Percentiles rank a stretch among this genome's conserved stretches.
Evolutionary conservation across 2,113 vertebrate genomes (phyloP).

Genomic region (Bambusicola thoracicus): DNA sequence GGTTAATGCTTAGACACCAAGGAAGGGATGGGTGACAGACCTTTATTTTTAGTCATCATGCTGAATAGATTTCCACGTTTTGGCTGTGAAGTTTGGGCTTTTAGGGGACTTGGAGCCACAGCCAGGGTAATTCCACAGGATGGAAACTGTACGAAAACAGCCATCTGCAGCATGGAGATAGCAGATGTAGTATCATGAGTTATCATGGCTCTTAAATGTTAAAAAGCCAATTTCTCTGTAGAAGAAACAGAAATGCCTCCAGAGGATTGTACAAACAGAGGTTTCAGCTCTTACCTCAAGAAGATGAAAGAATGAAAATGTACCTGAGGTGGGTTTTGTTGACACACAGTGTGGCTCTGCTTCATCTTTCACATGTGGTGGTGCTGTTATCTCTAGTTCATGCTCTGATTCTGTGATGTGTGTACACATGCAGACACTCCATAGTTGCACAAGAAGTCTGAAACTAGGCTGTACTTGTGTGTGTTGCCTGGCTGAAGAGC

Average conservation of each 20-base stretch:
- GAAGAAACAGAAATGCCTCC: not conserved
- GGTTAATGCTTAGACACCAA: not conserved
- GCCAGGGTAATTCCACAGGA: not conserved
- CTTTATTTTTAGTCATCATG: not conserved
- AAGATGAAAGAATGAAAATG: not conserved
- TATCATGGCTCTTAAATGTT: not conserved
- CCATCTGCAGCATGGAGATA: not conserved
- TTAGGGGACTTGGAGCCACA: not conserved
- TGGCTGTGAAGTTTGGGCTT: not conserved
- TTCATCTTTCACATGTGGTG: not conserved
- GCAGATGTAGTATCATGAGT: not conserved
- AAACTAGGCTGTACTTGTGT: not conserved
- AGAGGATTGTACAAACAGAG: not conserved
- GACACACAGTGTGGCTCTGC: accelerated
- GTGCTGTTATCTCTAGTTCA: not conserved
- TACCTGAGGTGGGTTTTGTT: not conserved
- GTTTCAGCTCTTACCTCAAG: not conserved
- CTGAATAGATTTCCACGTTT: not conserved
- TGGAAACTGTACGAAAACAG: not conserved
- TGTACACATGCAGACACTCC: not conserved
- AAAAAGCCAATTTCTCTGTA: not conserved
- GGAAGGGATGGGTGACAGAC: not conserved
- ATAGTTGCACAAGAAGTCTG: not conserved
- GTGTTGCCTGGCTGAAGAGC: not conserved
- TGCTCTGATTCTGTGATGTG: not conserved